Conservation (phyloP, 2,797 vertebrate species). For the Typhlichthys subterraneus region DNA sequence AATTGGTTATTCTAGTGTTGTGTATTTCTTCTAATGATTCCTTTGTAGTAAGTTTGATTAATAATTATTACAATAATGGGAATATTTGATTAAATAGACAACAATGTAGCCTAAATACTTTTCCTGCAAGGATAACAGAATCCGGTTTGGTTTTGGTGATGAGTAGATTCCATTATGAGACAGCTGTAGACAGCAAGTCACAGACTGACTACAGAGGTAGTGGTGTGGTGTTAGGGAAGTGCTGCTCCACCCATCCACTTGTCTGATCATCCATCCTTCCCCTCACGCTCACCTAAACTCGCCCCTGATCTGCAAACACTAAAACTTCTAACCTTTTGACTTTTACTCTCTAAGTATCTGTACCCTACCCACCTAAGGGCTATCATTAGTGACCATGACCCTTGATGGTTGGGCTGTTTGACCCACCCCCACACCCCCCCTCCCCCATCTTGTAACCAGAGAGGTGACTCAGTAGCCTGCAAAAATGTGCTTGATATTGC, state of each 20-base stretch:
- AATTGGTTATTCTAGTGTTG: background rate
- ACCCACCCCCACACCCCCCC: conserved; percentile 42
- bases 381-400: conserved; percentile 31
- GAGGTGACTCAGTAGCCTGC: no score
- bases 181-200: conserved; percentile 1
- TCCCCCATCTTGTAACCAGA: conserved; percentile 11
- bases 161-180: conserved; percentile 3
- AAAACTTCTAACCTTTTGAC: conserved; percentile 57
- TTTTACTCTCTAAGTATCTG: conserved; percentile 44
- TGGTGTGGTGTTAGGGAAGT: conserved; percentile 40
- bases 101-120: background rate
- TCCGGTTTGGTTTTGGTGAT: conserved; percentile 11
- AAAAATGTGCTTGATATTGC: no score
- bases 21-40: conserved; percentile 5
- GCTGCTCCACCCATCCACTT: conserved; percentile 71
- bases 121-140: background rate
- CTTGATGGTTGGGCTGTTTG: conserved; percentile 58
- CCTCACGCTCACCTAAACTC: conserved; percentile 51
- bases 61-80: background rate
- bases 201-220: background rate
- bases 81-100: conserved; percentile 2
- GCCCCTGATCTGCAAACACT: conserved; percentile 51
- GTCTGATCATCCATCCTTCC: conserved; percentile 38
- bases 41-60: background rate
- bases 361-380: conserved; percentile 24